These are phyloP conservation scores for Jordanella pulchra DNA, from an alignment of 2,797 vertebrate genomes.

Conservation along the genomic window DNA sequence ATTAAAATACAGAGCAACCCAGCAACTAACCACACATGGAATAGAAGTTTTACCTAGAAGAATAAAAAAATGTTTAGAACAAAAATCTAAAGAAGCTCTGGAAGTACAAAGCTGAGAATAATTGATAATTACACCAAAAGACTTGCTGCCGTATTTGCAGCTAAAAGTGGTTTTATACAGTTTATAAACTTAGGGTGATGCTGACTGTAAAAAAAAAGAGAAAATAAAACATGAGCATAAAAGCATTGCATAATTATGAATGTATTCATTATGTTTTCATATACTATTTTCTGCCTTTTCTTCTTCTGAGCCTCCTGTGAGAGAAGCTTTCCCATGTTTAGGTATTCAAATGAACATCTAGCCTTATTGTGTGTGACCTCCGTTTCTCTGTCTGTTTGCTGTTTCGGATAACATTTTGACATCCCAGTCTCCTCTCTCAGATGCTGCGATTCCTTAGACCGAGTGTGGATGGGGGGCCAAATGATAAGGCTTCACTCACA, in stretches of 20 bases:
- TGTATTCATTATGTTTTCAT: slow-evolving; percentile 14
- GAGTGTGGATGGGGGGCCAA: slow-evolving; percentile 88
- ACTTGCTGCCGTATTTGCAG: too few relatives aligned
- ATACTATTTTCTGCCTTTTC: slow-evolving; percentile 1
- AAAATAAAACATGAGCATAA: slow-evolving; percentile 2
- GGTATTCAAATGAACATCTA: slow-evolving; percentile 69
- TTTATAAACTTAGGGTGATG: too few relatives aligned
- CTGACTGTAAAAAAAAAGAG: neutral
- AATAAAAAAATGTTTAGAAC: too few relatives aligned
- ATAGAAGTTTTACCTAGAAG: neutral
- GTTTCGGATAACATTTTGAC: slow-evolving; percentile 99
- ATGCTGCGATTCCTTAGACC: slow-evolving; percentile 86
- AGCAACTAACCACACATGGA: neutral
- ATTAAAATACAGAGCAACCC: too few relatives aligned
- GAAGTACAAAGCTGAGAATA: too few relatives aligned
- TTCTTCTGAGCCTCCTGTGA: neutral
- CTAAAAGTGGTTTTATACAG: too few relatives aligned
- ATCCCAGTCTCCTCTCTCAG: slow-evolving; percentile 89
- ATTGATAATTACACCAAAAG: neutral
- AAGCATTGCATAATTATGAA: neutral
- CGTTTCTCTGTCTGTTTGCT: slow-evolving; percentile 81
- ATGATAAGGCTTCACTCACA: slow-evolving; percentile 99
- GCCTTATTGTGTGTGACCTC: slow-evolving; percentile 86
- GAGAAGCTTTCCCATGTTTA: slow-evolving; percentile 21
- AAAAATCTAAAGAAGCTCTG: too few relatives aligned